A percentile compares a stretch with the other conserved stretches of the same genome.
Evolutionary conservation across 2,888 invertebrate genomes (phyloP).

Genomic region (Mantis religiosa): DNA sequence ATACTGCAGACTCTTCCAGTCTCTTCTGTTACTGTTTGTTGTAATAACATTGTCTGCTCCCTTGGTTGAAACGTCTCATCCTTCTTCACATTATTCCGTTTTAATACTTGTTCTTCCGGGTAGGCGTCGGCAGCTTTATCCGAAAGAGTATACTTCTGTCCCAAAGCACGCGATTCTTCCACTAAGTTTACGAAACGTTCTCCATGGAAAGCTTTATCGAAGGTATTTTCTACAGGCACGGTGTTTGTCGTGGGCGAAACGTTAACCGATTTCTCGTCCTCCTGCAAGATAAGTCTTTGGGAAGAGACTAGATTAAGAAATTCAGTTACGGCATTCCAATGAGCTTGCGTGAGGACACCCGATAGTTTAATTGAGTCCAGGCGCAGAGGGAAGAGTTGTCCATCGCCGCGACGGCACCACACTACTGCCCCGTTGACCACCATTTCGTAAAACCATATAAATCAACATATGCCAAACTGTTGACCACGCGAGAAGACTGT

Average conservation of each 20-base stretch:
- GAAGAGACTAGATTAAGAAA: conserved; percentile 62
- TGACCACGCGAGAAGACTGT: background rate
- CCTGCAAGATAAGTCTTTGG: conserved; percentile 57
- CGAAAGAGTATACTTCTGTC: background rate
- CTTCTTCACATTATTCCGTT: background rate
- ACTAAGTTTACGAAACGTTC: background rate
- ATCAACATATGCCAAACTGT: background rate
- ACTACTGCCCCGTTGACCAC: conserved; percentile 23
- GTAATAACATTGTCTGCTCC: background rate
- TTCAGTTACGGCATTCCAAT: conserved; percentile 61
- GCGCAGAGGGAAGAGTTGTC: conserved; percentile 54
- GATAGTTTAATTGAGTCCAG: conserved; percentile 63
- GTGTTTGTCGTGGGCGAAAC: background rate
- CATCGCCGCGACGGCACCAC: conserved; percentile 24
- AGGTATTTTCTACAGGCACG: background rate
- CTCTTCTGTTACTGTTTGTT: background rate
- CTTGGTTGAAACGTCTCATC: background rate
- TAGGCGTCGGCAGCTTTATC: background rate
- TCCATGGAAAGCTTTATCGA: background rate
- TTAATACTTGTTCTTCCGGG: background rate
- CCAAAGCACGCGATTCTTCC: background rate
- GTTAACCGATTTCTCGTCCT: conserved; percentile 26
- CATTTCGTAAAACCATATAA: background rate
- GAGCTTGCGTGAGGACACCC: conserved; percentile 61
- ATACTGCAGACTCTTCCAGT: background rate